Base-by-base conservation (phyloP, 2,797 vertebrate genomes). In the Emys orbicularis region DNA sequence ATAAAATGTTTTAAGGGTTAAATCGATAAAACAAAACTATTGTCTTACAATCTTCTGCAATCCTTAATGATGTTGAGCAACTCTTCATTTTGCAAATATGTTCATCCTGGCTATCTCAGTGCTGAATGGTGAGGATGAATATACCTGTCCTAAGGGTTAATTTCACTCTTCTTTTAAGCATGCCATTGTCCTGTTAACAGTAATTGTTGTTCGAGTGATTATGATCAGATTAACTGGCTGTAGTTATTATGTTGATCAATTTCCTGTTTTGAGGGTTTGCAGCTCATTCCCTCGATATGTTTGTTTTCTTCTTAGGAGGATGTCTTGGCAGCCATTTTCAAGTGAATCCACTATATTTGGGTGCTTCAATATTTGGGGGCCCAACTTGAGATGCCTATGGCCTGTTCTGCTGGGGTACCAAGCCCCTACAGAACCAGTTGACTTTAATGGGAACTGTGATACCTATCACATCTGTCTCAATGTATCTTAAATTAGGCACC, bases 121-220 rank as follows among this genome's bases (percentile, higher is more conserved):
- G 81, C 44, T 82, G 86, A 83, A 91, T 93, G 89, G 92, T 91
- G 89, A 95, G 94, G 95, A 92, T 90, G 94, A 96, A 92, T 83
- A 59, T 91, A 94, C 88, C 2, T 0, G 90, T 94, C 94, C 93
- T 96, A 96, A 97, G 96, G 94, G 95, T 96, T 97, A 97, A 97
- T 97, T 97, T 97, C 94, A 93, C 96, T 96, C 89, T 96, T 97
- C 95, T 95, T 97, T 97, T 95, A 97, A 94, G 88, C 90, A 94
- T 90, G 90, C 79, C 79, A 95, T 96, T 97, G 97, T 97, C 96
- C 96, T 96, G 90, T 96, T 97, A 97, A 93, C 96, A 92, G 94
- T 97, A 97, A 97, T 94, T 97, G 92, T 84, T 97, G 83, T 94
- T 97, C 94, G 89, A 96, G 92, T 94, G 94, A 96, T 97, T 97